Evolutionary conservation across 2,888 invertebrate species (phyloP), one percentile per base, ranked within the genome.

Genomic region (Cerastis leucographa): DNA sequence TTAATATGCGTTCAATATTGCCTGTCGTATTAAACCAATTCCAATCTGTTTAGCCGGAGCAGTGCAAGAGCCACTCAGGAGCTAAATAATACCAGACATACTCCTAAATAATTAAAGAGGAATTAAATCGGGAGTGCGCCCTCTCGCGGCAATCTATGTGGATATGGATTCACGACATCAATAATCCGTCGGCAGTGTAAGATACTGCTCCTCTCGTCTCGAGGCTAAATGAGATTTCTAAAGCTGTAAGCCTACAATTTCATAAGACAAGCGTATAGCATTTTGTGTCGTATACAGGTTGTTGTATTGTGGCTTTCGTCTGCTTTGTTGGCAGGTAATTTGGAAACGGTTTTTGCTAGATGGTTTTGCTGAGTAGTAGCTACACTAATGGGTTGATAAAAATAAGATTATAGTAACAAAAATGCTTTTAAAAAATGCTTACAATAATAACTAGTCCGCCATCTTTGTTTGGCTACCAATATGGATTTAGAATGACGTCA

Each of bases 161-260:
- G 87, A 87, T 88, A 88, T 88, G 87, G 81, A 84, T 85, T 84
- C 81, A 69, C 81, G 83, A 85, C 89, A 88, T 90, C 89, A 89
- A 91, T 91, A 90, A 91, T 88, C 89, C 89, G 84, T 81, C 66
- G 83, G 84, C 85, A 79, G 80, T 83, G 74, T 68, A 82, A 82
- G 86, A 87, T 86, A 84, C 79, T 69, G 62, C 76, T 78, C 66
- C 69, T 51, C 76, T 69, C 81, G 72, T 80, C 78, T 78, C 67
- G n/a, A 40, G 61, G 73, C 83, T 85, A 87, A 88, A 91, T 88
- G 87, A 88, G 88, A 89, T 89, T 88, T 88, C 84, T 72, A 74
- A 81, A n/a, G 61, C 71, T 74, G 46, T 85, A 84, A 86, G 81
- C 88, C 74, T 73, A 80, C 74, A 61, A 84, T 86, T 83, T 76